Evolutionary conservation across 2,888 invertebrate species (phyloP).

Genomic region (Mamestra brassicae): DNA sequence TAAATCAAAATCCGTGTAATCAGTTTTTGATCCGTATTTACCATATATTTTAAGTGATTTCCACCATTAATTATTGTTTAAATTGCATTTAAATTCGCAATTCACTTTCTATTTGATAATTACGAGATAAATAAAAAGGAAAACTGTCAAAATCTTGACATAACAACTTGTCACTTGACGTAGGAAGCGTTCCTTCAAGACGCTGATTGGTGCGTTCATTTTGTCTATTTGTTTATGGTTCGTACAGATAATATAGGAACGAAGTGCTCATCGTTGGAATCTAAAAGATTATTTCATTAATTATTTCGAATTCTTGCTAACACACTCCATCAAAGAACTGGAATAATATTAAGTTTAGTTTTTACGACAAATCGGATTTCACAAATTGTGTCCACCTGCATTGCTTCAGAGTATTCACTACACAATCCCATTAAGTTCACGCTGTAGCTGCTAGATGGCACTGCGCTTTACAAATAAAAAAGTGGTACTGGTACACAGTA

Average conservation of each 20-base stretch:
- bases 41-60: constrained; percentile 30
- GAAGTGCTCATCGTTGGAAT: background rate
- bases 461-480: background rate
- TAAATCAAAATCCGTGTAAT: constrained; percentile 63
- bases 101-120: constrained; percentile 76
- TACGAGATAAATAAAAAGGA: constrained; percentile 72
- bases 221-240: constrained; percentile 37
- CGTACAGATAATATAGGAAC: constrained; percentile 3
- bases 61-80: constrained; percentile 30
- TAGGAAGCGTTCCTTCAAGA: constrained; percentile 25
- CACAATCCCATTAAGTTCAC: background rate
- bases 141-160: constrained; percentile 78
- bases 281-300: background rate
- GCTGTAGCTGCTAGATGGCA: constrained; percentile 30
- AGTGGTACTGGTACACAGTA: no score
- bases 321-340: no score
- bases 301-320: no score
- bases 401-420: background rate
- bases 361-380: no score
- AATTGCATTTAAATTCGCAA: constrained; percentile 57
- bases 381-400: background rate
- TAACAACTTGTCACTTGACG: constrained; percentile 66
- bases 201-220: constrained; percentile 27
- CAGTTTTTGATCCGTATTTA: constrained; percentile 45
- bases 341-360: no score